Evolutionary conservation across 2,113 vertebrate genomes (phyloP).

Genomic region (Macheiramphus alcinus): DNA sequence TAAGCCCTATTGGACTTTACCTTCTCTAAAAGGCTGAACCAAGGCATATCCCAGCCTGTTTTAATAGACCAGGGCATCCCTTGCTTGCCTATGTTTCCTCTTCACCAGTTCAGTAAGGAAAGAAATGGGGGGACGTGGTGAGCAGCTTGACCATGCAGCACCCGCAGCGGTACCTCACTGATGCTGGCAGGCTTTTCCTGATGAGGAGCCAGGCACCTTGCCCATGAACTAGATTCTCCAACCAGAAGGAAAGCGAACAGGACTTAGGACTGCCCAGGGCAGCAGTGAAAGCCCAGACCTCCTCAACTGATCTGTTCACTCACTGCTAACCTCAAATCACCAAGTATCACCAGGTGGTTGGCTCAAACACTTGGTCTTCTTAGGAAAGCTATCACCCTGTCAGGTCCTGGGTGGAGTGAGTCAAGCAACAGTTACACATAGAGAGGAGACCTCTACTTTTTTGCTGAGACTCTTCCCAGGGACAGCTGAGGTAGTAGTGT

Average conservation of each 20-base stretch:
- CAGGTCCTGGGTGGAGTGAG: background rate
- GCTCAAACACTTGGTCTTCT: background rate
- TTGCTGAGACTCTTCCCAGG: background rate
- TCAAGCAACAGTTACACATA: background rate
- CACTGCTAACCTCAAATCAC: background rate
- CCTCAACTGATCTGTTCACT: background rate
- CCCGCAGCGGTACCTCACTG: background rate
- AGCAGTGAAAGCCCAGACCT: background rate
- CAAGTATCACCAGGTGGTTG: background rate
- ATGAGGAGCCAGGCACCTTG: background rate
- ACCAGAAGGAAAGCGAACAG: background rate
- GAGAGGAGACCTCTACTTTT: background rate
- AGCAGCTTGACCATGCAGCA: background rate
- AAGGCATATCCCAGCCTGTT: background rate
- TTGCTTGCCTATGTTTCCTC: background rate
- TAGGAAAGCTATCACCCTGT: background rate
- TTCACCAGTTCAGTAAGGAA: background rate
- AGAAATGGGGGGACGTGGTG: background rate
- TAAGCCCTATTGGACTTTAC: background rate
- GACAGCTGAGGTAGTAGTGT: background rate
- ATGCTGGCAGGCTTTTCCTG: background rate
- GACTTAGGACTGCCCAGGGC: background rate
- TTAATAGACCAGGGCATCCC: rapidly evolving
- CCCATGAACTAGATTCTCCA: background rate
- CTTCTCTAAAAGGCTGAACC: background rate